These are phyloP conservation scores for Atta cephalotes DNA, from an alignment of 1,140 invertebrate genomes.

Conservation along the genomic window DNA sequence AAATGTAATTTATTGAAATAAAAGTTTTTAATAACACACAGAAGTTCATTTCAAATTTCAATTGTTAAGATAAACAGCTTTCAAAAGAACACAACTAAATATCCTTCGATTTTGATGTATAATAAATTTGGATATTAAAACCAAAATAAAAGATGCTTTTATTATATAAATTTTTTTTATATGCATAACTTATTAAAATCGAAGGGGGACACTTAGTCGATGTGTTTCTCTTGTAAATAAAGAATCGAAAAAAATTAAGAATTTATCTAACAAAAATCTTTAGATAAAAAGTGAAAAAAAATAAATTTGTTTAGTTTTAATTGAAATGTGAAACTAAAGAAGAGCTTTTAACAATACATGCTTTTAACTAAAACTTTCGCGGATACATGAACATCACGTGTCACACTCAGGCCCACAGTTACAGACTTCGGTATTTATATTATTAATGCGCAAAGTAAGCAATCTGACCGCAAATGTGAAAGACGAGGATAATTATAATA, in stretches of 20 bases:
- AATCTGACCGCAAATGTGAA: constrained; percentile 80
- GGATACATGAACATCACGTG: constrained; percentile 33
- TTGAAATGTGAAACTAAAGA: not conserved
- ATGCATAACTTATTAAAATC: too few relatives aligned
- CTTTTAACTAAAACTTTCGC: not conserved
- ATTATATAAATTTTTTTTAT: too few relatives aligned
- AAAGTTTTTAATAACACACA: not conserved
- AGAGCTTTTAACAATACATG: not conserved
- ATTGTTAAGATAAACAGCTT: not conserved
- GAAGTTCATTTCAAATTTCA: not conserved
- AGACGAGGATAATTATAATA: constrained; percentile 78
- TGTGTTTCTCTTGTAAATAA: too few relatives aligned
- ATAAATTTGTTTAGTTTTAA: not conserved
- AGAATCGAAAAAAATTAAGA: not conserved
- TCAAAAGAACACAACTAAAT: too few relatives aligned
- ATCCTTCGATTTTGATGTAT: too few relatives aligned
- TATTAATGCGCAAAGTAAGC: constrained; percentile 75
- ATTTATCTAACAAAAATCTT: not conserved
- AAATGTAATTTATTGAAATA: not conserved
- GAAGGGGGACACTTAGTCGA: not conserved
- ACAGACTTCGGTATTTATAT: constrained; percentile 61
- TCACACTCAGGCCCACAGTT: constrained; percentile 68
- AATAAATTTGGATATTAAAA: too few relatives aligned
- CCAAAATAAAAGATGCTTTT: too few relatives aligned
- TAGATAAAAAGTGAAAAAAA: not conserved